A percentile compares a stretch with the other conserved stretches of the same genome.
Conservation (phyloP, 2,113 vertebrate species). For the Setophaga kirtlandii region DNA sequence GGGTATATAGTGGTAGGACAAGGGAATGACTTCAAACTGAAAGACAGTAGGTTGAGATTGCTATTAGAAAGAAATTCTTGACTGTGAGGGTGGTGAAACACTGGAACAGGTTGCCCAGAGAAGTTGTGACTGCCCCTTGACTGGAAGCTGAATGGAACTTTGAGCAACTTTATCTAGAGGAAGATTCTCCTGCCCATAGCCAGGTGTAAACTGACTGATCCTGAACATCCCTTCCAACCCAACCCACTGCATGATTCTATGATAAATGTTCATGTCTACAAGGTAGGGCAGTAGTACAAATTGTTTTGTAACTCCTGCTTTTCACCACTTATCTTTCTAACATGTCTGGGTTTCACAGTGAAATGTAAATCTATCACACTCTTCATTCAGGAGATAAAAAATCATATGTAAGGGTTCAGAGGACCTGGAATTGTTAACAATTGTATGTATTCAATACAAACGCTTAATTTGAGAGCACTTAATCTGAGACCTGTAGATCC, state of each 20-base stretch:
- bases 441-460: accelerated
- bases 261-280: not conserved
- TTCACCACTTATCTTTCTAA: not conserved
- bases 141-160: not conserved
- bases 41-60: not conserved
- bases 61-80: not conserved
- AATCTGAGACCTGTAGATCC: not conserved
- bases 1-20: not conserved
- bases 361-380: not conserved
- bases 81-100: not conserved
- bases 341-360: not conserved
- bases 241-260: not conserved
- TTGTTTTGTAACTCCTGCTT: not conserved
- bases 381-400: not conserved
- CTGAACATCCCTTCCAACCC: not conserved
- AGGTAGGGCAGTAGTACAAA: not conserved
- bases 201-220: not conserved
- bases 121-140: not conserved
- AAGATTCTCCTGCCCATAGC: not conserved
- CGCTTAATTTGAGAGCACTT: not conserved
- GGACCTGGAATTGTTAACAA: not conserved
- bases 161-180: not conserved
- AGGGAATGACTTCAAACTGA: not conserved
- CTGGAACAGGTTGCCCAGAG: not conserved
- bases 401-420: not conserved